phyloP scores from a whole-genome alignment of 1,140 invertebrate species.

The Eriocheir sinensis region DNA sequence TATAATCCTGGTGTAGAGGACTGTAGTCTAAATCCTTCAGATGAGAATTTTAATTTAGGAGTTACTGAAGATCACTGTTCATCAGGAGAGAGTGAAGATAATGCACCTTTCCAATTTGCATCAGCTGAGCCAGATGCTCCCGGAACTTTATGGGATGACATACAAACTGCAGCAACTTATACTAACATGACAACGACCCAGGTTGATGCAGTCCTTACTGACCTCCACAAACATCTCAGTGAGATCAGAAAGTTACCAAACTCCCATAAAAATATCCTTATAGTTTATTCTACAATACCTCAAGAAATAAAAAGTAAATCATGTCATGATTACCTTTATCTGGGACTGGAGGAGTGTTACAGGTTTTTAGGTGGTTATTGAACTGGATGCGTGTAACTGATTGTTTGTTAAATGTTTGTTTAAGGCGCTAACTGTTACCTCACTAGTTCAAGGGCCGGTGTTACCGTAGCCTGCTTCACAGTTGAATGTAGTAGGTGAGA shows the following conservation, averaged over 20 bases:
- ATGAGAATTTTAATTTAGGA: constrained; percentile 23
- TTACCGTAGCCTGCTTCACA: too few relatives aligned
- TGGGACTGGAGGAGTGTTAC: background rate
- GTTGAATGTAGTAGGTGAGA: too few relatives aligned
- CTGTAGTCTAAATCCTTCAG: background rate
- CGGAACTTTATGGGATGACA: constrained; percentile 8
- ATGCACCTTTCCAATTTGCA: background rate
- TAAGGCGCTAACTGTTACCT: too few relatives aligned
- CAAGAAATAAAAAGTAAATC: constrained; percentile 16
- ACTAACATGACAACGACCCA: constrained; percentile 37
- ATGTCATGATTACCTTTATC: background rate
- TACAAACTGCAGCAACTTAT: background rate
- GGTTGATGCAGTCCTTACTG: constrained; percentile 37
- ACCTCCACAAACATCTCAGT: background rate
- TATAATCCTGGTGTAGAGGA: background rate
- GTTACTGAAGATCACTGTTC: background rate
- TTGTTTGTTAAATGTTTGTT: too few relatives aligned
- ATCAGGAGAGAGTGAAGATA: constrained; percentile 13
- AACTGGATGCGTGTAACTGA: too few relatives aligned
- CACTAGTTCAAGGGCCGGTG: too few relatives aligned
- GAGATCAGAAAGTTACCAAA: background rate
- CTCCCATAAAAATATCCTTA: background rate
- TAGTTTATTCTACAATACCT: constrained; percentile 12
- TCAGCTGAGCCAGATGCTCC: background rate
- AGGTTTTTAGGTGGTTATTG: too few relatives aligned